phyloP scores from a whole-genome alignment of 2,888 invertebrate genomes.

The Yponomeuta sedellus region DNA sequence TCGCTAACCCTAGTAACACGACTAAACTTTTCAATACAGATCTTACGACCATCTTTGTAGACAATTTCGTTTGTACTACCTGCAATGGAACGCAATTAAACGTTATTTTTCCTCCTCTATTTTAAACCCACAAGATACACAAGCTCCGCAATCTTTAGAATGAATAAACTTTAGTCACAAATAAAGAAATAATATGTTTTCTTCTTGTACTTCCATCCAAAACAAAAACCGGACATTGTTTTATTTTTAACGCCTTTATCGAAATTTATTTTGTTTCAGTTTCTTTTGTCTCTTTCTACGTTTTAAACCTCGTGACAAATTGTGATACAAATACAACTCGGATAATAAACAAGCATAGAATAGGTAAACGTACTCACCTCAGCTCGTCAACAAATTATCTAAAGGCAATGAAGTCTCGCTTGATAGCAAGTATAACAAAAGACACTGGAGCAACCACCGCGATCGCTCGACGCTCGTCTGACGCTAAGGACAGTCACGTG shows the following conservation, averaged over 20 bases:
- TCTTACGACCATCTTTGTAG: neutral
- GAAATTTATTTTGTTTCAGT: neutral
- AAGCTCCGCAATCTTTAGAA: no score
- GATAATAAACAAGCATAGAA: neutral
- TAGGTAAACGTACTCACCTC: neutral
- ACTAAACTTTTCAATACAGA: neutral
- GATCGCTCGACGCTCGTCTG: neutral
- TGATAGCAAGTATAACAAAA: neutral
- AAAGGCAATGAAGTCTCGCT: neutral
- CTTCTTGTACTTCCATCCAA: no score
- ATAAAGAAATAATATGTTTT: no score
- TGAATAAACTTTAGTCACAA: no score
- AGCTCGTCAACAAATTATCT: neutral
- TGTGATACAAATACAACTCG: neutral
- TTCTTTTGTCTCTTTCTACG: neutral
- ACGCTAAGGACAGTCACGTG: neutral
- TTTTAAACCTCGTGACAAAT: neutral
- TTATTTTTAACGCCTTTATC: neutral
- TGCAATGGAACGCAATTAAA: neutral
- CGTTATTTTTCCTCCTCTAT: neutral
- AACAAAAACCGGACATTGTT: neutral
- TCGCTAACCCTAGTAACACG: neutral
- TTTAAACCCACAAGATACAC: neutral
- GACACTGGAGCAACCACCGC: neutral
- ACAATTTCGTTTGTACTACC: neutral